These are phyloP conservation scores for Pristionchus mayeri DNA, from an alignment of 2,888 invertebrate species.

Conservation along the genomic window DNA sequence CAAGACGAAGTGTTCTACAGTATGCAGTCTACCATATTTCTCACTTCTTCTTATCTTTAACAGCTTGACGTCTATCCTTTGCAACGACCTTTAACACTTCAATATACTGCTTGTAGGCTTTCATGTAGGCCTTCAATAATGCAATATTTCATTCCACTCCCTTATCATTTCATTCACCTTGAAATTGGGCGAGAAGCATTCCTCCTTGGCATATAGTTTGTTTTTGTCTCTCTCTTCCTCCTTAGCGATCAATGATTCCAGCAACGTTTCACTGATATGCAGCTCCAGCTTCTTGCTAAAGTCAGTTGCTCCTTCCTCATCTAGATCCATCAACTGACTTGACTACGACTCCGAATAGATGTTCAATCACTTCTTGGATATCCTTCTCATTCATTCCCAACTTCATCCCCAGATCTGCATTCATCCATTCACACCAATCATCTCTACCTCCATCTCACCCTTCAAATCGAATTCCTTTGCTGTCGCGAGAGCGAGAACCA, in stretches of 20 bases:
- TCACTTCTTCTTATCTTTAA: neutral
- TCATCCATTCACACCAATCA: neutral
- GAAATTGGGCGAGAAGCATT: neutral
- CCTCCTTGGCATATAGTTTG: neutral
- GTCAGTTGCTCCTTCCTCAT: too few relatives aligned
- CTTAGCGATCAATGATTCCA: neutral
- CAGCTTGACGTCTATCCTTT: neutral
- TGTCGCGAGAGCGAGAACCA: neutral
- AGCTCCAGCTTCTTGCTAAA: neutral
- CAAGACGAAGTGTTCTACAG: too few relatives aligned
- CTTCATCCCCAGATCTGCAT: neutral
- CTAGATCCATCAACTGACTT: neutral
- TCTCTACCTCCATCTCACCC: neutral
- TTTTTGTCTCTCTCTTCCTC: neutral
- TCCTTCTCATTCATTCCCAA: conserved; percentile 10
- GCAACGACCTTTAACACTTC: neutral
- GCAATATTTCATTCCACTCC: neutral
- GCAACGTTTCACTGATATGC: neutral
- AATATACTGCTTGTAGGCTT: neutral
- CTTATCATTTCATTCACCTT: neutral
- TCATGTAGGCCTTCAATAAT: neutral
- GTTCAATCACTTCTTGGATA: neutral
- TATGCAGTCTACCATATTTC: too few relatives aligned
- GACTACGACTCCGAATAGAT: neutral
- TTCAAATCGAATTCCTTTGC: neutral